Evolutionary conservation across 1,140 invertebrate genomes (phyloP), one percentile per base, ranked within the genome.

Genomic region (Pararge aegeria): DNA sequence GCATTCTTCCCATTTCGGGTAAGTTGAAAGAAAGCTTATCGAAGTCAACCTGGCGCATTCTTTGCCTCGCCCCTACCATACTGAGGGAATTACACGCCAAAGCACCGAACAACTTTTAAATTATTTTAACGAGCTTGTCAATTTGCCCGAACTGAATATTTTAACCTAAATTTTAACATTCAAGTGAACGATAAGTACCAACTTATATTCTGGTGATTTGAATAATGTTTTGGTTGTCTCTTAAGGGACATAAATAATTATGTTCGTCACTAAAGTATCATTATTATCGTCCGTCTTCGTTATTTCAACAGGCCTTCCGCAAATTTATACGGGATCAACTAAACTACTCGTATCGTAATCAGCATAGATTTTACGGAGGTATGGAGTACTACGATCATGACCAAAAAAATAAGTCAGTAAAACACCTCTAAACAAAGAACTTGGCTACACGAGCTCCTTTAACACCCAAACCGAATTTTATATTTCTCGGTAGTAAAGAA

Each of bases 161-260:
- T 64, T 65, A 65, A 65, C 63, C 57, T 52, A 40, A 61, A 66
- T 64, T 61, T 62, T 68, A 67, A 59, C 38, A 67, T 64, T 70
- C 42, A 46, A 46, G 42, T 46, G 15, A 46, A 46, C 6, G 19
- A 46, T 20, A 46, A 20, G 16, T 46, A 46, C 7, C 0, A 4
- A 24, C 24, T 7, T 24, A 24, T 24, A 37, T n/a, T 46, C 18
- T 46, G 42, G 9, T 46, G 12, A 46, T 40, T 40, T 40, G 5
- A 40, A 40, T 40, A 37, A 37, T 37, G 13, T 37, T 37, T 10
- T 13, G 13, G 13, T 37, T 37, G 10, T 37, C 13, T 37, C 27
- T n/a, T n/a, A 27, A 27, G 5, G 27, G 27, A 27, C 27, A 4
- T 27, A 27, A 27, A 5, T 9, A 27, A 5, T n/a, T n/a, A n/a